These are phyloP conservation scores for Scartelaos histophorus DNA, from an alignment of 2,113 vertebrate species.

Conservation along the genomic window DNA sequence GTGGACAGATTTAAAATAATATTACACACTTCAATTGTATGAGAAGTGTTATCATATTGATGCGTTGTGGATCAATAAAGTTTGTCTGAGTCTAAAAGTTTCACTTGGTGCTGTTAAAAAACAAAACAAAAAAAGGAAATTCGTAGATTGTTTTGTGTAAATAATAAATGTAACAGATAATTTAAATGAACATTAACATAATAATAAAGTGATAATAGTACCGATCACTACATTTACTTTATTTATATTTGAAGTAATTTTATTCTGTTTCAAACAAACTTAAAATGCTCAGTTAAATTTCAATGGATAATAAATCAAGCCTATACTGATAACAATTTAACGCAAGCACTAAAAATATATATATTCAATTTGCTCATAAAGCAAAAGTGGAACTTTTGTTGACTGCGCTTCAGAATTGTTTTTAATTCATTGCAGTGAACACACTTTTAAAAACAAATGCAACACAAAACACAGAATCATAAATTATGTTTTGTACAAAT, in stretches of 20 bases:
- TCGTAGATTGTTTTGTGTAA: no score
- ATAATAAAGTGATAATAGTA: not conserved
- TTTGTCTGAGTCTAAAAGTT: not conserved
- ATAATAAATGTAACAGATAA: no score
- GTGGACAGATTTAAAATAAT: conserved; percentile 30
- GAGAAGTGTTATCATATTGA: no score
- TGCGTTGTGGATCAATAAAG: no score
- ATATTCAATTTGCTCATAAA: not conserved
- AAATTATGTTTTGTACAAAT: conserved; percentile 78
- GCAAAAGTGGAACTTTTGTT: no score
- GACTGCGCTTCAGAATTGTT: not conserved
- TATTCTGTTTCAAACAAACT: not conserved
- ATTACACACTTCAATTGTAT: not conserved
- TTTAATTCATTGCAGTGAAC: not conserved
- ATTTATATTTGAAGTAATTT: not conserved
- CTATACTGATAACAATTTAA: not conserved
- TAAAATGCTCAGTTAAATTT: not conserved
- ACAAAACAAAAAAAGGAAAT: no score
- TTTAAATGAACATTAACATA: not conserved
- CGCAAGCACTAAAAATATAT: not conserved
- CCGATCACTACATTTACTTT: not conserved
- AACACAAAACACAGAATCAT: conserved; percentile 55
- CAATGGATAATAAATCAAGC: not conserved
- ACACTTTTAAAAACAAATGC: not conserved
- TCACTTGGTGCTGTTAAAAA: not conserved